These are phyloP conservation scores for Pollicipes pollicipes DNA, from an alignment of 1,140 invertebrate genomes.

Conservation along the genomic window DNA sequence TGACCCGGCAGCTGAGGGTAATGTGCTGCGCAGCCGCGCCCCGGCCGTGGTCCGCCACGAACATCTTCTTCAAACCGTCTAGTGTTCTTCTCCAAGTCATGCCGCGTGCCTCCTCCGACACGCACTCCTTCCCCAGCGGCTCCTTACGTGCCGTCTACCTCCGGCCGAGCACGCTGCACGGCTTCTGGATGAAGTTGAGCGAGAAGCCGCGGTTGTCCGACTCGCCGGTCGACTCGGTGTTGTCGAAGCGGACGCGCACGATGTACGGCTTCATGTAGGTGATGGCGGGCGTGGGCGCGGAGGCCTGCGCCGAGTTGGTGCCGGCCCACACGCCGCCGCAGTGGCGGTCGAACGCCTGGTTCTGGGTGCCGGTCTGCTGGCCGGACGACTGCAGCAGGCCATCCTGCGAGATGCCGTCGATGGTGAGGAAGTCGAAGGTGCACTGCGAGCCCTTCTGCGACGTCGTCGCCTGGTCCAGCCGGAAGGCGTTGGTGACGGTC, in stretches of 20 bases:
- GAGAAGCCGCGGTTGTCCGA: background rate
- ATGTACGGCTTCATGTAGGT: slow-evolving; percentile 2
- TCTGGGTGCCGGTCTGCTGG: background rate
- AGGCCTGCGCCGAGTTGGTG: background rate
- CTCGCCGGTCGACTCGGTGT: background rate
- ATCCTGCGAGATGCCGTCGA: background rate
- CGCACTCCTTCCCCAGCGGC: no score
- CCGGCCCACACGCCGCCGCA: background rate
- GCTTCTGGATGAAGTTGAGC: background rate
- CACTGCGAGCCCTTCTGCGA: background rate
- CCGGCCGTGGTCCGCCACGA: no score
- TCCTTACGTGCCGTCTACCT: no score
- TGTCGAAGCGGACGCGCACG: background rate
- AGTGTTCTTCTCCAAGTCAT: no score
- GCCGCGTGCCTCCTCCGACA: no score
- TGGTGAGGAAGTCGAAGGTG: background rate
- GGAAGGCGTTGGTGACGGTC: background rate
- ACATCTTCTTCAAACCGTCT: no score
- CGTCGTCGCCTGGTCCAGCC: background rate
- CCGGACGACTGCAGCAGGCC: background rate
- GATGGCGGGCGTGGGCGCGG: background rate
- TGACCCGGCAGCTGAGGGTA: no score
- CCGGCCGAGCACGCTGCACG: background rate
- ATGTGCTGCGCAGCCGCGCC: no score
- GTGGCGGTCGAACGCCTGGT: background rate